Conservation (phyloP, 2,113 vertebrate genomes). For the Pao palembangensis region DNA sequence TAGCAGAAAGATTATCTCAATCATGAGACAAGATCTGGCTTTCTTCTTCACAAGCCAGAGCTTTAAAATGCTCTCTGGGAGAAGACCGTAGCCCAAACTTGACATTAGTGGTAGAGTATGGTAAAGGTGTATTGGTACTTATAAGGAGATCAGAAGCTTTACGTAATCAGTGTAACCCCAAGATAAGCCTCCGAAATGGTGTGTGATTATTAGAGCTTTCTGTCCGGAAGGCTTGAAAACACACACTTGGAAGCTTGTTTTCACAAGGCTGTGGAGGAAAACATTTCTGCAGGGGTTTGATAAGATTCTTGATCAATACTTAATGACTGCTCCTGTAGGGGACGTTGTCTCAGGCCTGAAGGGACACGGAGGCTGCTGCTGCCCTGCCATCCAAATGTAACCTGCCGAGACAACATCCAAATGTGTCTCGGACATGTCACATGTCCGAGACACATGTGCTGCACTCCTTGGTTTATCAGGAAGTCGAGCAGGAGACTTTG, state of each 20-base stretch:
- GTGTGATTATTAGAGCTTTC: neutral
- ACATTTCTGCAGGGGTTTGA: conserved; percentile 19
- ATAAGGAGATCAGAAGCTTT: neutral
- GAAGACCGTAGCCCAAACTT: neutral
- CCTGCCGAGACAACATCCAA: no score
- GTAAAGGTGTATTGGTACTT: neutral
- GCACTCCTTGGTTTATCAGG: no score
- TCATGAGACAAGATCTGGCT: conserved; percentile 45
- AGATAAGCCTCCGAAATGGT: neutral
- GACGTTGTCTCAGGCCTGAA: conserved; percentile 2
- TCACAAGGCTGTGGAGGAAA: neutral
- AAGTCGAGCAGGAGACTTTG: no score
- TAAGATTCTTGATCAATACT: conserved; percentile 32
- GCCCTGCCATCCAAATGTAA: neutral
- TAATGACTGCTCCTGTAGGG: neutral
- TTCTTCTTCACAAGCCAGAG: conserved; percentile 29
- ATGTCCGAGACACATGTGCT: no score
- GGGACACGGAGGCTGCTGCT: neutral
- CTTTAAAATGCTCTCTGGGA: neutral
- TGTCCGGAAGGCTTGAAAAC: conserved; percentile 12
- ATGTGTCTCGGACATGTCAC: no score
- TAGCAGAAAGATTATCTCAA: conserved; percentile 9
- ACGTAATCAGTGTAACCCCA: neutral
- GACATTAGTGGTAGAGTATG: neutral
- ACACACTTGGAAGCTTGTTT: neutral